These are phyloP conservation scores for Cosmia pyralina DNA, from an alignment of 2,888 invertebrate species.

Conservation along the genomic window DNA sequence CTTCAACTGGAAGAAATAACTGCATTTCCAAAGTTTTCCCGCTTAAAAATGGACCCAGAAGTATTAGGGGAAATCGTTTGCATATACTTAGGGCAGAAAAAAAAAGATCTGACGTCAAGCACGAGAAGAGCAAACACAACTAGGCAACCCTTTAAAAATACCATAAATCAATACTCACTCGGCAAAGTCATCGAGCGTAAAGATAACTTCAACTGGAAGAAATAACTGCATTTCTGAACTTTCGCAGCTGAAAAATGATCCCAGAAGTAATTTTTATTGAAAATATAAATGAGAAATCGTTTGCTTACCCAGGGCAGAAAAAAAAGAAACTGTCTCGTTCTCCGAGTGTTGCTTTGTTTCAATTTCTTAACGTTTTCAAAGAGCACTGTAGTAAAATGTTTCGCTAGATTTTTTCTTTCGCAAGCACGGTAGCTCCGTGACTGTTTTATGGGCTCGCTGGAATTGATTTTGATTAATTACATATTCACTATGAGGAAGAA, in stretches of 20 bases:
- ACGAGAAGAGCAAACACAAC: neutral
- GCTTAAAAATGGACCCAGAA: constrained; percentile 33
- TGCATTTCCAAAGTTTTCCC: constrained; percentile 22
- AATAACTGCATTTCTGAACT: constrained; percentile 36
- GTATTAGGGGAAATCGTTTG: constrained; percentile 44
- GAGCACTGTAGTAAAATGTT: constrained; percentile 51
- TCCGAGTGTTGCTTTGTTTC: constrained; percentile 47
- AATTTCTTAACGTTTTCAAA: constrained; percentile 52
- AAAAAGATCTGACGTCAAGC: constrained; percentile 8
- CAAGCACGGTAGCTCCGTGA: constrained; percentile 13
- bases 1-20: constrained; percentile 37
- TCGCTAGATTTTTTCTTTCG: constrained; percentile 32
- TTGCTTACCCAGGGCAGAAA: constrained; percentile 26
- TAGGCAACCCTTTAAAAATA: neutral
- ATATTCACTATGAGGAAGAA: neutral
- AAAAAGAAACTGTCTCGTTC: constrained; percentile 26
- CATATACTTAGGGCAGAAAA: constrained; percentile 24
- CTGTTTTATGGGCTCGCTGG: neutral
- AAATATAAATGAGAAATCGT: constrained; percentile 45
- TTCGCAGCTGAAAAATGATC: constrained; percentile 32
- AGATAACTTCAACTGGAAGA: constrained; percentile 41
- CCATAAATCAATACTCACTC: constrained; percentile 20
- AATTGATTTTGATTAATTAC: constrained; percentile 5
- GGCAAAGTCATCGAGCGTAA: constrained; percentile 16
- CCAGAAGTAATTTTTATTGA: constrained; percentile 50